Conservation (phyloP, 2,113 vertebrate genomes). For the Junco hyemalis region DNA sequence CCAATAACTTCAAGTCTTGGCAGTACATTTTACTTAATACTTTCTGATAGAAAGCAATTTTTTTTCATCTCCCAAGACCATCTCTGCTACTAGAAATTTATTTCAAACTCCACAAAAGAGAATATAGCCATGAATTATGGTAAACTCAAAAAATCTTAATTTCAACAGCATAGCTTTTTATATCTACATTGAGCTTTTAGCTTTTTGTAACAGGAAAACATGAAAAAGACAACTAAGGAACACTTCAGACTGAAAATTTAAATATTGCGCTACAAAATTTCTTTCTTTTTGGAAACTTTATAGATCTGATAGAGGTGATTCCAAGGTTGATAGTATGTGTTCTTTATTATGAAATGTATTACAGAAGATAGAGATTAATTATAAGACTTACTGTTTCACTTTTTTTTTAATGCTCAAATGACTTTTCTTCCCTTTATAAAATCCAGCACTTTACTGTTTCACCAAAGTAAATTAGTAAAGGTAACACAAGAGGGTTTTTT, state of each 20-base stretch:
- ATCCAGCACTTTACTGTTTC: background rate
- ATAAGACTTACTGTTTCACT: background rate
- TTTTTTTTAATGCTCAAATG: background rate
- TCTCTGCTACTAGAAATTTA: background rate
- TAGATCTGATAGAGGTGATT: background rate
- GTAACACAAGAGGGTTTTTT: background rate
- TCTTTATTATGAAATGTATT: background rate
- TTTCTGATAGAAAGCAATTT: background rate
- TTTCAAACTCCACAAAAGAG: background rate
- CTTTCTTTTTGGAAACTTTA: background rate
- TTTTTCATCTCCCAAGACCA: background rate
- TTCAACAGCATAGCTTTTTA: background rate
- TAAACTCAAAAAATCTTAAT: background rate
- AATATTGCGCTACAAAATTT: background rate
- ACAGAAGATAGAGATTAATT: background rate
- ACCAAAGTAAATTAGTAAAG: background rate
- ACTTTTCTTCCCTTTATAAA: background rate
- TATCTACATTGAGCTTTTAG: background rate
- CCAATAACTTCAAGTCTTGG: background rate
- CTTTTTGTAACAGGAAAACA: background rate
- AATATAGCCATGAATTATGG: background rate
- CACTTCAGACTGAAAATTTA: background rate
- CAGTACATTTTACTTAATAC: background rate
- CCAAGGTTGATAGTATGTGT: background rate
- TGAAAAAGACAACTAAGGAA: background rate